These are phyloP conservation scores for Odiellus spinosus DNA, from an alignment of 2,888 invertebrate genomes.

Conservation along the genomic window DNA sequence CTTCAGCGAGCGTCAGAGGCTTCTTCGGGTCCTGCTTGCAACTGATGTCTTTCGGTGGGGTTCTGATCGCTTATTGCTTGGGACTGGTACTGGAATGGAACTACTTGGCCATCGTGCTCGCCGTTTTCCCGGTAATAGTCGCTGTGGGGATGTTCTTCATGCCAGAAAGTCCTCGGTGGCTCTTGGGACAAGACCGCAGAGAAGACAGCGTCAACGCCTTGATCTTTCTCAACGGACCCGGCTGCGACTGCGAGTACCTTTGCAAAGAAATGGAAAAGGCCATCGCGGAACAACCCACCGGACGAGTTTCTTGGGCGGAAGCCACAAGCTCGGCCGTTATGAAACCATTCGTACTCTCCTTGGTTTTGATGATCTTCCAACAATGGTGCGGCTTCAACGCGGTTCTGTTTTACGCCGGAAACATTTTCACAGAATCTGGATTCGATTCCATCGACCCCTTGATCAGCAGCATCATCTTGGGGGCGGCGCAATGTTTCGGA, in stretches of 20 bases:
- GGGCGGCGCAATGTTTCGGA: slow-evolving; percentile 28
- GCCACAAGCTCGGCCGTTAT: slow-evolving; percentile 51
- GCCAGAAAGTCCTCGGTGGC: slow-evolving; percentile 70
- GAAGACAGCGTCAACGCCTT: slow-evolving; percentile 60
- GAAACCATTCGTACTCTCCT: slow-evolving; percentile 60
- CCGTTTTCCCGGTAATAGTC: slow-evolving; percentile 43
- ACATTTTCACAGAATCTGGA: slow-evolving; percentile 68
- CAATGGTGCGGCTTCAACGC: slow-evolving; percentile 90
- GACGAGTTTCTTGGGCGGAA: slow-evolving; percentile 43
- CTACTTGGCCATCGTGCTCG: slow-evolving; percentile 41
- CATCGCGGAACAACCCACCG: slow-evolving; percentile 32
- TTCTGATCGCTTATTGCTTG: slow-evolving; percentile 53
- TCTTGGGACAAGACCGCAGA: slow-evolving; percentile 26
- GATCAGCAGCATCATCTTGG: slow-evolving; percentile 26
- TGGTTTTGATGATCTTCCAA: slow-evolving; percentile 88
- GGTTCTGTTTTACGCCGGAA: slow-evolving; percentile 75
- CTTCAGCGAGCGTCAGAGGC: slow-evolving; percentile 81
- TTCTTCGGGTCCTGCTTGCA: slow-evolving; percentile 79
- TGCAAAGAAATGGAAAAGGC: slow-evolving; percentile 31
- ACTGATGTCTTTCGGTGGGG: slow-evolving; percentile 65
- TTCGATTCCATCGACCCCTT: slow-evolving; percentile 19
- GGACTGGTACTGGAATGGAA: slow-evolving; percentile 69
- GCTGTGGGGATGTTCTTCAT: slow-evolving; percentile 60
- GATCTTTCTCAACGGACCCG: slow-evolving; percentile 61
- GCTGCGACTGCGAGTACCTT: slow-evolving; percentile 58